These are phyloP conservation scores for Brachyrhaphis roseni DNA, from an alignment of 2,797 vertebrate species.

Conservation along the genomic window DNA sequence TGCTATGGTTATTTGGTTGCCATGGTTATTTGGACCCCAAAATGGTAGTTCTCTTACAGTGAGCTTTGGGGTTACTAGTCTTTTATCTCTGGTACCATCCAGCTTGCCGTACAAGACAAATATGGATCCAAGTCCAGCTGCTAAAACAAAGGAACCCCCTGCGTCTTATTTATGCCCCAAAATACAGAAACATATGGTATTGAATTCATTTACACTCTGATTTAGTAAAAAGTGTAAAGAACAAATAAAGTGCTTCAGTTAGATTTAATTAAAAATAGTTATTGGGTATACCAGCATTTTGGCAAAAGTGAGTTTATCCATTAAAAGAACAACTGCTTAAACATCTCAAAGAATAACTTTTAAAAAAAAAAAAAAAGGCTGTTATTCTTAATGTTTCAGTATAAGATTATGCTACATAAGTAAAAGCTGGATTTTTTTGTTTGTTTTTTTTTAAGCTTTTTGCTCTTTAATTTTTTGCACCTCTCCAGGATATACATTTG, in stretches of 20 bases:
- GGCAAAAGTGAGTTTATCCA: neutral
- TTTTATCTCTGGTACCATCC: neutral
- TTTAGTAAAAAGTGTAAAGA: neutral
- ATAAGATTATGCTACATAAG: neutral
- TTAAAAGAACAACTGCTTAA: neutral
- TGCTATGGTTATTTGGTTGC: neutral
- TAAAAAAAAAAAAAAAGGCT: neutral
- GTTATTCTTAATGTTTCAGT: neutral
- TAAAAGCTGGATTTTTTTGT: neutral
- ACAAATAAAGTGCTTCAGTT: neutral
- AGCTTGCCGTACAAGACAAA: neutral
- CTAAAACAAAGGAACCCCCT: neutral
- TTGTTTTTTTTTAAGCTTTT: neutral
- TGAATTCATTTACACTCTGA: neutral
- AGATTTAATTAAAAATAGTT: neutral
- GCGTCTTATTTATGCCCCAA: neutral
- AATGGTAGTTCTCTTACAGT: neutral
- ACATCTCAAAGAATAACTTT: neutral
- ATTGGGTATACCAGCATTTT: too few relatives aligned
- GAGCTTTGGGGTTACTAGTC: neutral
- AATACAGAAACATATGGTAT: neutral
- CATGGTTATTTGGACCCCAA: neutral
- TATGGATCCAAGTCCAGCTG: neutral
- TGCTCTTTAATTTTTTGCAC: neutral
- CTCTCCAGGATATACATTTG: neutral